A percentile compares a stretch with the other conserved stretches of the same genome.
phyloP scores from a whole-genome alignment of 2,797 vertebrate genomes.

The Melanotaenia maccullochi region DNA sequence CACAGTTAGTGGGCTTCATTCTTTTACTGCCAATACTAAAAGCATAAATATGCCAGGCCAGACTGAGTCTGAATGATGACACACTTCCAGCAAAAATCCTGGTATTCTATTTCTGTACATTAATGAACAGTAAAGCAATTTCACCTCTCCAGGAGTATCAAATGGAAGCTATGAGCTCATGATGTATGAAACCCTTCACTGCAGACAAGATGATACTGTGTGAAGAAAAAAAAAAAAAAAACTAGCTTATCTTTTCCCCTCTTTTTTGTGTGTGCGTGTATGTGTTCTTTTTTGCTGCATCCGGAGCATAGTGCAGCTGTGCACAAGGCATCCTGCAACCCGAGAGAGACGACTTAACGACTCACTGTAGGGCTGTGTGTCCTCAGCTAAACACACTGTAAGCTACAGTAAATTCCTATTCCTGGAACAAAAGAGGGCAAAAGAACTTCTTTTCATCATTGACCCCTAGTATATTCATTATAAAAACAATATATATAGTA shows the following conservation, averaged over 20 bases:
- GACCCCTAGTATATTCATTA: constrained; percentile 7
- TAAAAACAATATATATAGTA: neutral
- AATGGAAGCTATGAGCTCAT: constrained; percentile 71
- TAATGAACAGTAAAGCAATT: constrained; percentile 62
- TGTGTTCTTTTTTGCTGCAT: constrained; percentile 70
- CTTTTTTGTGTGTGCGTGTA: constrained; percentile 6
- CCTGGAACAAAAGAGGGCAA: constrained; percentile 16
- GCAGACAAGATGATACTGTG: constrained; percentile 57
- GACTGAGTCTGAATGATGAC: constrained; percentile 51
- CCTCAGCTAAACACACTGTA: constrained; percentile 34
- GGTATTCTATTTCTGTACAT: constrained; percentile 72
- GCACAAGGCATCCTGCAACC: constrained; percentile 81
- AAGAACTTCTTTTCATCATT: constrained; percentile 8
- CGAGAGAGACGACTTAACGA: constrained; percentile 49
- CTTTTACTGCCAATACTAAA: constrained; percentile 36
- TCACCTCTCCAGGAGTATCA: constrained; percentile 67
- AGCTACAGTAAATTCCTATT: constrained; percentile 26
- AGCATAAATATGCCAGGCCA: constrained; percentile 34
- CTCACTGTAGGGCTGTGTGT: constrained; percentile 42
- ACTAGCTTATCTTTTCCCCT: neutral
- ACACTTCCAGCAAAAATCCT: constrained; percentile 72
- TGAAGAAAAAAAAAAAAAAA: neutral
- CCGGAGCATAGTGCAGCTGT: constrained; percentile 85
- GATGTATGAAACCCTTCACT: constrained; percentile 52
- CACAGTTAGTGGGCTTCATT: constrained; percentile 32